A percentile compares a stretch with the other conserved stretches of the same genome.
Conservation (phyloP, 1,140 invertebrate species). For the Oryzaephilus surinamensis region DNA sequence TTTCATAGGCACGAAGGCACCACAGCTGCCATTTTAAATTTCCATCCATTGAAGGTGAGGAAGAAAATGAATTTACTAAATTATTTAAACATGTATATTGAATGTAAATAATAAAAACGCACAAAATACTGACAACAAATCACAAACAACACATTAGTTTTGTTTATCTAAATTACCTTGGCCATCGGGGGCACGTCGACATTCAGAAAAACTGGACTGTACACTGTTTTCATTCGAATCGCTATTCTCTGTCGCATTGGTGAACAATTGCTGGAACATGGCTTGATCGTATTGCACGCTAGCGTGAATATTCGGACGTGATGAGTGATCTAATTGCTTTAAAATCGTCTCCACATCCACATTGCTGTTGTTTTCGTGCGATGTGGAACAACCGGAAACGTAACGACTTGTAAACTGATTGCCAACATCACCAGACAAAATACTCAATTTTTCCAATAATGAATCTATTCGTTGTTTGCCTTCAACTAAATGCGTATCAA, state of each 20-base stretch:
- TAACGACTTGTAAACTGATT: slow-evolving; percentile 19
- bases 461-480: slow-evolving; percentile 27
- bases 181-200: too few species aligned
- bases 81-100: slow-evolving; percentile 23
- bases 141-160: slow-evolving; percentile 15
- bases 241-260: slow-evolving; percentile 26
- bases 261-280: slow-evolving; percentile 8
- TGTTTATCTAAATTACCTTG: too few species aligned
- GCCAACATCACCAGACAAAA: slow-evolving; percentile 20
- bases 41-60: too few species aligned
- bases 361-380: too few species aligned
- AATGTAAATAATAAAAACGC: too few species aligned
- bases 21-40: slow-evolving; percentile 8
- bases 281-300: slow-evolving; percentile 3
- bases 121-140: slow-evolving; percentile 19
- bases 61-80: slow-evolving; percentile 32
- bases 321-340: slow-evolving; percentile 17
- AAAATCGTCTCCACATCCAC: slow-evolving; percentile 18
- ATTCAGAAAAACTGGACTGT: slow-evolving; percentile 24
- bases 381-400: slow-evolving; percentile 27
- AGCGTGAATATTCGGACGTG: slow-evolving; percentile 17
- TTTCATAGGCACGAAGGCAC: neutral
- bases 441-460: slow-evolving; percentile 27
- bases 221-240: slow-evolving; percentile 28
- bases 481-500: slow-evolving; percentile 19